Evolutionary conservation across 2,888 invertebrate genomes (phyloP).

Genomic region (Chrysolina americana): DNA sequence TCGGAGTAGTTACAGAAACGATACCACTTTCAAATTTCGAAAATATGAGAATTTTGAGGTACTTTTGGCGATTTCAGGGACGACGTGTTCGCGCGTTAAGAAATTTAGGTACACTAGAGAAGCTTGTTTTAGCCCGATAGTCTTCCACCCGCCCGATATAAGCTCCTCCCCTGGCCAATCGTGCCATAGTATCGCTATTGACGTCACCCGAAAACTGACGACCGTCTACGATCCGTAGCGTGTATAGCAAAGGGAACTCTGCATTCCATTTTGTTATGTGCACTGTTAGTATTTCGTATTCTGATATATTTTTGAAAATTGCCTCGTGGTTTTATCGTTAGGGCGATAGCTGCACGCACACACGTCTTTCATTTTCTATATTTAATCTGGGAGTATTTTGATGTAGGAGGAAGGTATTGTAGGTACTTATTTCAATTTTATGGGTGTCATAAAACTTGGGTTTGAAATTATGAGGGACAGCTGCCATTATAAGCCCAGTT

Average conservation of each 20-base stretch:
- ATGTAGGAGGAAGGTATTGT: constrained; percentile 5
- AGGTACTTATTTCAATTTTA: constrained; percentile 7
- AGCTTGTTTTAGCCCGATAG: constrained; percentile 58
- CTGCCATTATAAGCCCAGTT: constrained; percentile 24
- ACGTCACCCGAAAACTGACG: constrained; percentile 62
- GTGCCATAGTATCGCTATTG: constrained; percentile 56
- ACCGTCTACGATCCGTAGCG: constrained; percentile 52
- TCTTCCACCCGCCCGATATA: constrained; percentile 64
- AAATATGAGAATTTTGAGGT: constrained; percentile 54
- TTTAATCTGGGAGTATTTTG: neutral
- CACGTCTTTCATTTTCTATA: constrained; percentile 6
- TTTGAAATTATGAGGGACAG: constrained; percentile 17
- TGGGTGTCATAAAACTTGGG: constrained; percentile 23
- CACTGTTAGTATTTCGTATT: constrained; percentile 45
- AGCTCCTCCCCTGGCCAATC: constrained; percentile 65
- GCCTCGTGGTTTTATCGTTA: constrained; percentile 17
- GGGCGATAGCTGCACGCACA: neutral
- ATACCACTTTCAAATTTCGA: constrained; percentile 55
- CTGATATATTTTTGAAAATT: constrained; percentile 56
- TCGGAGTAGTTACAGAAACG: constrained; percentile 37
- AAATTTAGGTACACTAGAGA: constrained; percentile 60
- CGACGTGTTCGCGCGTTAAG: constrained; percentile 59
- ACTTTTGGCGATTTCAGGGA: constrained; percentile 51
- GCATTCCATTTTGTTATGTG: constrained; percentile 67
- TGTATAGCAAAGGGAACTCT: constrained; percentile 55